Conservation (phyloP, 2,888 invertebrate genomes). For the Hemicrepidius hirtus region DNA sequence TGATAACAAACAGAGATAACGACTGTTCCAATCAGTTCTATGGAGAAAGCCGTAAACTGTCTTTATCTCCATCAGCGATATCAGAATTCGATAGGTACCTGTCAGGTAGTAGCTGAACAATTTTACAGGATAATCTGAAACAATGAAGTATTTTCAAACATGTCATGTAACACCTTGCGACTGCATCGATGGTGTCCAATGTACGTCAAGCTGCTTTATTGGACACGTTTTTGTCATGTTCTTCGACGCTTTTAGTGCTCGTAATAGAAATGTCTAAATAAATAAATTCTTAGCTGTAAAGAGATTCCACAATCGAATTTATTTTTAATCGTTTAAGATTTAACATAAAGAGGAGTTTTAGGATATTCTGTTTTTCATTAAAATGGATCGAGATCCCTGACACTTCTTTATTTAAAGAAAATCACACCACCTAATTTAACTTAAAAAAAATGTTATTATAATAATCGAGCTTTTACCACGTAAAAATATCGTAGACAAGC, state of each 20-base stretch:
- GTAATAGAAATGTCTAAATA: slow-evolving; percentile 13
- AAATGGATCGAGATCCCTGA: no score
- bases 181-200: slow-evolving; percentile 46
- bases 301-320: not conserved
- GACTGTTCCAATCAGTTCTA: slow-evolving; percentile 41
- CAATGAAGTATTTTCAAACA: slow-evolving; percentile 52
- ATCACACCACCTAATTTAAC: no score
- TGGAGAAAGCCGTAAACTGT: slow-evolving; percentile 42
- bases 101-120: slow-evolving; percentile 50
- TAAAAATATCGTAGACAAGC: no score
- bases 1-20: slow-evolving; percentile 43
- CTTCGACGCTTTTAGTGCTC: slow-evolving; percentile 32
- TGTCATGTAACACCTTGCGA: slow-evolving; percentile 54
- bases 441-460: no score
- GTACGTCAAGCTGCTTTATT: slow-evolving; percentile 40
- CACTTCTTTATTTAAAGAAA: no score
- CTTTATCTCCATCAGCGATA: slow-evolving; percentile 49
- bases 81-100: slow-evolving; percentile 47
- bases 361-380: no score
- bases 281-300: not conserved
- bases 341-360: no score
- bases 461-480: no score
- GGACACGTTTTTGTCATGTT: slow-evolving; percentile 40
- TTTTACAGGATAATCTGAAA: slow-evolving; percentile 53
- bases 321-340: not conserved